Evolutionary conservation across 2,797 vertebrate genomes (phyloP).

Genomic region (Protonibea diacanthus): DNA sequence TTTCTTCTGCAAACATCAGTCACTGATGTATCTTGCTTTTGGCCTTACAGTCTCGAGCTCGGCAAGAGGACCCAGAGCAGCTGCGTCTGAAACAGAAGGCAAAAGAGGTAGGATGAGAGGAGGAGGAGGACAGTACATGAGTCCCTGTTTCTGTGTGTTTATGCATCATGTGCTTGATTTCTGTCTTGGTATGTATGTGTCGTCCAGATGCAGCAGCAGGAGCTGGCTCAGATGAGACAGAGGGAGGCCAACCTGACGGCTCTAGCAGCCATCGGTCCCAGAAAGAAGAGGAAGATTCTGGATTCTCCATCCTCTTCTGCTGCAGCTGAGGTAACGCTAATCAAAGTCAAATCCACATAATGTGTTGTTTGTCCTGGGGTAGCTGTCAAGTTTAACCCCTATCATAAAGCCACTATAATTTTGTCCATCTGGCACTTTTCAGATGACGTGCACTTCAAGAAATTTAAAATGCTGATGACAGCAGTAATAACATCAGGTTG

Average conservation of each 20-base stretch:
- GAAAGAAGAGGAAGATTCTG: conserved; percentile 93
- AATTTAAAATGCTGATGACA: not conserved
- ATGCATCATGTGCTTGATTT: conserved; percentile 6
- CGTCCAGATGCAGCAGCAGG: conserved; percentile 97
- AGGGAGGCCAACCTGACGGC: conserved; percentile 97
- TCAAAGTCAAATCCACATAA: not conserved
- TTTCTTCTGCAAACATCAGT: not conserved
- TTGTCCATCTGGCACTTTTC: not conserved
- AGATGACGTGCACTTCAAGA: not conserved
- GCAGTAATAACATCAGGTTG: not conserved
- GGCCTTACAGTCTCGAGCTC: conserved; percentile 92
- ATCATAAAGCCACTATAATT: not conserved
- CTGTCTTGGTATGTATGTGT: conserved; percentile 35
- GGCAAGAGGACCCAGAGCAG: conserved; percentile 98
- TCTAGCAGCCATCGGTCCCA: conserved; percentile 95
- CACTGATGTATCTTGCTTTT: conserved; percentile 25
- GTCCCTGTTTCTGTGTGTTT: conserved; percentile 17
- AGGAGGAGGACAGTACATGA: not conserved
- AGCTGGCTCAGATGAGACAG: conserved; percentile 97
- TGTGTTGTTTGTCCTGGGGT: not conserved
- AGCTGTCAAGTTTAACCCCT: not conserved
- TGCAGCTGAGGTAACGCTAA: conserved; percentile 89
- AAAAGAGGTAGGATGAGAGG: conserved; percentile 90
- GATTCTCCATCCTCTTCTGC: conserved; percentile 90
- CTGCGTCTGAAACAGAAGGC: conserved; percentile 97